Evolutionary conservation across 2,797 vertebrate species (phyloP).

Genomic region (Ceryle rudis): DNA sequence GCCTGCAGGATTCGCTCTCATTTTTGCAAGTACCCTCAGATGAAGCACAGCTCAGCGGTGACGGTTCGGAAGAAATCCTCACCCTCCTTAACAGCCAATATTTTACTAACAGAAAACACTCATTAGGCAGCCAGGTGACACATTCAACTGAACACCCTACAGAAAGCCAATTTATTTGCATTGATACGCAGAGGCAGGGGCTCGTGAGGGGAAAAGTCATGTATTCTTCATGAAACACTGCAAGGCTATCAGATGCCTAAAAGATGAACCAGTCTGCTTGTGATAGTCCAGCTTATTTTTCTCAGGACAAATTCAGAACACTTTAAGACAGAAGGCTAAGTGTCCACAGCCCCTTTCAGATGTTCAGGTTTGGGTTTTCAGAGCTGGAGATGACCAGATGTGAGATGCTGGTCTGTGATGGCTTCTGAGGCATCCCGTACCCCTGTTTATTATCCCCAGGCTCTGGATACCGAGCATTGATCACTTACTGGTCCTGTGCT

Average conservation of each 20-base stretch:
- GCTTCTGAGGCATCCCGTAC: neutral
- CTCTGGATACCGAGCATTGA: accelerated
- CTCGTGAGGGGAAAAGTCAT: neutral
- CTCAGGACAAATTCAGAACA: neutral
- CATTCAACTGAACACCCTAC: neutral
- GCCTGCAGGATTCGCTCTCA: neutral
- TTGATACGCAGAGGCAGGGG: neutral
- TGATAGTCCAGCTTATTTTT: neutral
- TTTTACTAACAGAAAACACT: neutral
- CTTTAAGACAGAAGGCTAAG: neutral
- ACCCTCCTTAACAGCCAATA: neutral
- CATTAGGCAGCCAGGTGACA: neutral
- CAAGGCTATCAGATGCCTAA: neutral
- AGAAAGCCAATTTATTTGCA: neutral
- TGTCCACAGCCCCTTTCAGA: neutral
- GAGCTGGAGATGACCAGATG: neutral
- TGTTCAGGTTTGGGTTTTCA: neutral
- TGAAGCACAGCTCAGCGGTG: neutral
- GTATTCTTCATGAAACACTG: accelerated
- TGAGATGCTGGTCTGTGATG: neutral
- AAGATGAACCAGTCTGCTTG: neutral
- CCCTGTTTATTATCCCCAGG: neutral
- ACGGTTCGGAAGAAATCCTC: neutral
- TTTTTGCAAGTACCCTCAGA: neutral
- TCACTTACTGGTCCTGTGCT: conserved; percentile 89